Evolutionary conservation across 2,888 invertebrate species (phyloP).

Genomic region (Stegana nigrithorax): DNA sequence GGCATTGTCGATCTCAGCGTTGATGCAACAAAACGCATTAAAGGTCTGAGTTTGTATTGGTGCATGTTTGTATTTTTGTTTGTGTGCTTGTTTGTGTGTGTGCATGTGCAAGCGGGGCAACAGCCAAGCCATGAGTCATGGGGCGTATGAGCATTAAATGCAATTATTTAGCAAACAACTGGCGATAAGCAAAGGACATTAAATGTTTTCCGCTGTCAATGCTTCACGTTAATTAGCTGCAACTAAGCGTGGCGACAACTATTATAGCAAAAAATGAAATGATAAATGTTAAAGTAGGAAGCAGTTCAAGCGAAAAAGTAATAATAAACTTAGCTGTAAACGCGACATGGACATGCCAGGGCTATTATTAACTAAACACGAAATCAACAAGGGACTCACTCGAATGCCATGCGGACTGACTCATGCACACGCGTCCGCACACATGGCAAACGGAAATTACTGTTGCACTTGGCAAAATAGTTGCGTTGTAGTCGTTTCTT

Average conservation of each 20-base stretch:
- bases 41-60: constrained; percentile 53
- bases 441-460: neutral
- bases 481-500: neutral
- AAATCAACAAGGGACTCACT: too few relatives aligned
- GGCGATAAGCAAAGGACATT: neutral
- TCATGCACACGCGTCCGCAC: too few relatives aligned
- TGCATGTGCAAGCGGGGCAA: constrained; percentile 36
- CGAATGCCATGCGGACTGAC: too few relatives aligned
- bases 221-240: neutral
- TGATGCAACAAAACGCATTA: constrained; percentile 67
- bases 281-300: too few relatives aligned
- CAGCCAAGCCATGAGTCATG: constrained; percentile 15
- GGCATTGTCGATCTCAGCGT: constrained; percentile 68
- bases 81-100: neutral
- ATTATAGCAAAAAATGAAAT: neutral
- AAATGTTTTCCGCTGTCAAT: constrained; percentile 4
- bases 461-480: neutral
- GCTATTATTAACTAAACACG: neutral
- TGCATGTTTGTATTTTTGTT: neutral
- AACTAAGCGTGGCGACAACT: neutral
- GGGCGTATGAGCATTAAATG: neutral
- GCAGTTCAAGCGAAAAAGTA: too few relatives aligned
- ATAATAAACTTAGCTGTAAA: too few relatives aligned
- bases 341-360: neutral
- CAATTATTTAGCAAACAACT: neutral